Evolutionary conservation across 2,797 vertebrate species (phyloP).

Genomic region (Pogoniulus pusillus): DNA sequence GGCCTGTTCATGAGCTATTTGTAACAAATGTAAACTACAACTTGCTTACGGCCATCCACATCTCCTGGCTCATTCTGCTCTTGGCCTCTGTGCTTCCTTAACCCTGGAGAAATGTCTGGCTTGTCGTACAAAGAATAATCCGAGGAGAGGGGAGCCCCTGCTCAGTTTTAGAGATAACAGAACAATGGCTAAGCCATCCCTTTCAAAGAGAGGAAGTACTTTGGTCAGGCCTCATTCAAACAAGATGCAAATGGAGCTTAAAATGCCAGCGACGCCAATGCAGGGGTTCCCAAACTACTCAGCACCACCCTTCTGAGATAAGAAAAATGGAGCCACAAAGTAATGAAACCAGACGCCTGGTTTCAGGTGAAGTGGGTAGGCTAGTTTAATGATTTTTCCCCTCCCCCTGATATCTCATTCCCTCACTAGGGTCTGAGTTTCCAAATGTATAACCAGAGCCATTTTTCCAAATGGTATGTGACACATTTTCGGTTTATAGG

Average conservation of each 20-base stretch:
- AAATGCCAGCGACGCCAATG: not conserved
- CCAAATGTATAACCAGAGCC: not conserved
- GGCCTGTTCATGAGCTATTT: not conserved
- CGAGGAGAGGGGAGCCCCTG: not conserved
- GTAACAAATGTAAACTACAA: rapidly evolving
- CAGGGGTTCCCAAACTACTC: not conserved
- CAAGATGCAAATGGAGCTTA: not conserved
- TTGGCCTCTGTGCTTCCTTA: not conserved
- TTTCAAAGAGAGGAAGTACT: not conserved
- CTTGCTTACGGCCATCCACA: not conserved
- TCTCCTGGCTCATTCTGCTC: not conserved
- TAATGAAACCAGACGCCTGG: not conserved
- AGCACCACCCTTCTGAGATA: not conserved
- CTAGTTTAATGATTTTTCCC: not conserved
- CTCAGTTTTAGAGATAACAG: not conserved
- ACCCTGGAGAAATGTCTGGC: not conserved
- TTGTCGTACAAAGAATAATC: not conserved
- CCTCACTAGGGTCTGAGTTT: not conserved
- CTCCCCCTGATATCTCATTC: not conserved
- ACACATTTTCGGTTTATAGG: not conserved
- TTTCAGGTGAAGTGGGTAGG: not conserved
- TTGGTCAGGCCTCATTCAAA: not conserved
- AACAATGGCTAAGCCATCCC: not conserved
- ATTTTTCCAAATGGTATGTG: not conserved
- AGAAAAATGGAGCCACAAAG: not conserved